Conservation (phyloP, 2,888 invertebrate genomes). For the Micoletzkya japonica region DNA sequence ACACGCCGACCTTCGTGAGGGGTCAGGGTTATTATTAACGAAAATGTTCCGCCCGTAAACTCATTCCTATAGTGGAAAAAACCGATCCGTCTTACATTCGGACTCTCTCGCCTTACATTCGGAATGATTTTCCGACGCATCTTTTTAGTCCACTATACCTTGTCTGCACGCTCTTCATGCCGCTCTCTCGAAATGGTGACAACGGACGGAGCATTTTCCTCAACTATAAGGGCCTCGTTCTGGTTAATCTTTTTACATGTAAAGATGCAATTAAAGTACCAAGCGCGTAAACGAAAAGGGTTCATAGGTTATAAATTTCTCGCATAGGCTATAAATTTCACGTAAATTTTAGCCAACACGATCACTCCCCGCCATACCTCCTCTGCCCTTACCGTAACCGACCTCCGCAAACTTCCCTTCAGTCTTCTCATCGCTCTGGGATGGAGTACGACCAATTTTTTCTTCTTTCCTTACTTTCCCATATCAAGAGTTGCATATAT, state of each 20-base stretch:
- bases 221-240: no score
- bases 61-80: conserved; percentile 30
- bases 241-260: no score
- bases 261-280: no score
- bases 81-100: background rate
- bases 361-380: conserved; percentile 22
- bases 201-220: no score
- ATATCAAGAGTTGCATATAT: background rate
- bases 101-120: no score
- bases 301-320: no score
- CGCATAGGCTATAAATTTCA: background rate
- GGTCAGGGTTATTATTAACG: conserved; percentile 31
- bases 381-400: background rate
- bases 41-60: no score
- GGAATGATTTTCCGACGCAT: no score
- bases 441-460: background rate
- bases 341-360: background rate
- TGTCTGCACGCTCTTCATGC: no score
- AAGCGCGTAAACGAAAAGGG: no score
- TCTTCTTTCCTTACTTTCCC: background rate
- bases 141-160: no score
- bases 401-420: background rate
- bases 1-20: conserved; percentile 54
- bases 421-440: conserved; percentile 9
- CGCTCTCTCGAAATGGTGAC: no score